Base-by-base conservation (phyloP, 2,113 vertebrate species). In the Scortum barcoo region DNA sequence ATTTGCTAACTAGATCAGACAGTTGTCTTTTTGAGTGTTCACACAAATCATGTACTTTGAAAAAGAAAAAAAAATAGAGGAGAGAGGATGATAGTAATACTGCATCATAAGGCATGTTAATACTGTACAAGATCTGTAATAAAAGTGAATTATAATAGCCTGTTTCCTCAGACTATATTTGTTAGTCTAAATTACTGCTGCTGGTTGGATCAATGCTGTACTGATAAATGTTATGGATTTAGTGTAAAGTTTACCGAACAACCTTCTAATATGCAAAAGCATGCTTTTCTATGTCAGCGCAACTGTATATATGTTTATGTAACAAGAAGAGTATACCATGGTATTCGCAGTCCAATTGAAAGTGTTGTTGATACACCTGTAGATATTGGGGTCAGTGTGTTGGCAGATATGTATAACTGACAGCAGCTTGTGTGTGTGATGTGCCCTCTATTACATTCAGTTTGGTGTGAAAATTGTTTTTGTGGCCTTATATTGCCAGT, bases 211-310 rank as follows among this genome's bases (percentile, higher is more conserved):
- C 81, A 83, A 86, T 85, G 84, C 85, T 89, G 84, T 86, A 91
- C 82, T 87, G 82, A 89, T 89, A 87, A 48, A 91, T 91, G 90
- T 89, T 84, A 83, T 86, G 85, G 84, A 81, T 86, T 88, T 86
- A 71, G 82, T 92, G 89, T 86, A 84, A 92, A 89, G 88, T 93
- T 93, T 92, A 93, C 85, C 11, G n/a, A 86, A 92, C 72, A 84
- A 90, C 81, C 86, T 80, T 88, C 91, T 83, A 90, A 93, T 94
- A 92, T 94, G 93, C 93, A 94, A 94, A 88, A 89, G 90, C 88
- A 92, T 94, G 91, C 81, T 89, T 93, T 94, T 93, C 75, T 91
- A 91, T 91, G 89, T 92, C 61, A 68, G 82, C 83, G 44, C 89
- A 81, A 72, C 57, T 93, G 88, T 93, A 86, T 82, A 87, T 91